A percentile compares a stretch with the other conserved stretches of the same genome.
Evolutionary conservation across 2,888 invertebrate genomes (phyloP).

Genomic region (Campoletis raptor): DNA sequence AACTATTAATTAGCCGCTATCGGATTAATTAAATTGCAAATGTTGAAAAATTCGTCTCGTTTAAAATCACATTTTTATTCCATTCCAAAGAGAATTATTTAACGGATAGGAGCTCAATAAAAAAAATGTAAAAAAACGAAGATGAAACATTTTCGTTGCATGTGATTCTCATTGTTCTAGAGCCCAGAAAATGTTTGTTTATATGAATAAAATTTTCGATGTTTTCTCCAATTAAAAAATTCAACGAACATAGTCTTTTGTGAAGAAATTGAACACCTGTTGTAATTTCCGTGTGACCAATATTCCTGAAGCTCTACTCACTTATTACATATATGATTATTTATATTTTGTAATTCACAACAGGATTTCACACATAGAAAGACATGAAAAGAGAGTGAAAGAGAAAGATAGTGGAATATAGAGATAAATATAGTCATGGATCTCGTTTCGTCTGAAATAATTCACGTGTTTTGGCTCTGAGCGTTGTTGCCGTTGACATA

Average conservation of each 20-base stretch:
- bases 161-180: neutral
- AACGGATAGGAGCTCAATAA: neutral
- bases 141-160: neutral
- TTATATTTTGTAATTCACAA: neutral
- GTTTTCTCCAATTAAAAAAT: neutral
- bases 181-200: neutral
- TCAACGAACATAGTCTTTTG: neutral
- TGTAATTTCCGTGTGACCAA: neutral
- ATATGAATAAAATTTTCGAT: neutral
- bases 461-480: constrained; percentile 25
- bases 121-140: neutral
- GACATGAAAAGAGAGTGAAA: neutral
- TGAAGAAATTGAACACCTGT: neutral
- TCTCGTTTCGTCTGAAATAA: constrained; percentile 47
- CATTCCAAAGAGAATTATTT: neutral
- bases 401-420: neutral
- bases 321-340: neutral
- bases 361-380: neutral
- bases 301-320: neutral
- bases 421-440: constrained; percentile 31
- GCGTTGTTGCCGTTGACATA: constrained; percentile 22
- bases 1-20: neutral
- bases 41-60: neutral
- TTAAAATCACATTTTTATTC: constrained; percentile 8
- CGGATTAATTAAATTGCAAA: constrained; percentile 9